Percentiles rank a stretch among this genome's conserved stretches.
phyloP scores from a whole-genome alignment of 2,888 invertebrate species.

The Cheilosia pagana region DNA sequence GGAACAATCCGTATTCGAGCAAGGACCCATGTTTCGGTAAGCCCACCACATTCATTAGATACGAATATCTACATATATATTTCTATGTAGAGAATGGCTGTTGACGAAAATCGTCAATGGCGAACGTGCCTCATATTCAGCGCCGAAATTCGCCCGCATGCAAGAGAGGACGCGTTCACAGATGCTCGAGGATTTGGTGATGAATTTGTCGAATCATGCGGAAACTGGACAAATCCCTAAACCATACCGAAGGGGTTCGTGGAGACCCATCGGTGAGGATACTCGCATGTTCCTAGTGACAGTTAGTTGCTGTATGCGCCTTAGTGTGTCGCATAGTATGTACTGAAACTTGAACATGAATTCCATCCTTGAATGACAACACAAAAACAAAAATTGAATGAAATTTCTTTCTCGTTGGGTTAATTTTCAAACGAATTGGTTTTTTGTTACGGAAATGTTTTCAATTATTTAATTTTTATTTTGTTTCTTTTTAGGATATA shows the following conservation, averaged over 20 bases:
- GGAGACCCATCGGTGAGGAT: conserved; percentile 92
- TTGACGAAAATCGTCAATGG: conserved; percentile 97
- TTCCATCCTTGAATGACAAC: conserved; percentile 53
- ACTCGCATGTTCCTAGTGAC: conserved; percentile 77
- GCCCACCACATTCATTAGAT: conserved; percentile 13
- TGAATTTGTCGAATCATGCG: conserved; percentile 96
- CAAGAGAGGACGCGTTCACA: conserved; percentile 96
- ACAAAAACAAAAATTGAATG: conserved; percentile 44
- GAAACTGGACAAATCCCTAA: conserved; percentile 98
- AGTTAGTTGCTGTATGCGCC: conserved; percentile 82
- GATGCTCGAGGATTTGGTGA: conserved; percentile 97
- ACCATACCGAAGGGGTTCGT: conserved; percentile 95
- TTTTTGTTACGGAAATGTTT: conserved; percentile 12
- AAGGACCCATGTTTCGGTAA: conserved; percentile 95
- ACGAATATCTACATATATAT: conserved; percentile 3
- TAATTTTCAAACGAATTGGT: conserved; percentile 14
- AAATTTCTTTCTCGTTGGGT: conserved; percentile 35
- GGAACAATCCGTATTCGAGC: conserved; percentile 97
- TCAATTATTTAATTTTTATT: conserved; percentile 15
- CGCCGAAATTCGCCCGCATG: conserved; percentile 97
- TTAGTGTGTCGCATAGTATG: conserved; percentile 83
- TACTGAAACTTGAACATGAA: conserved; percentile 77
- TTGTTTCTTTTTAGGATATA: conserved; percentile 39
- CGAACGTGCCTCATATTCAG: conserved; percentile 96
- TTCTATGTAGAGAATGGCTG: conserved; percentile 90